Evolutionary conservation across 2,113 vertebrate genomes (phyloP).

Genomic region (Pterophyllum scalare): DNA sequence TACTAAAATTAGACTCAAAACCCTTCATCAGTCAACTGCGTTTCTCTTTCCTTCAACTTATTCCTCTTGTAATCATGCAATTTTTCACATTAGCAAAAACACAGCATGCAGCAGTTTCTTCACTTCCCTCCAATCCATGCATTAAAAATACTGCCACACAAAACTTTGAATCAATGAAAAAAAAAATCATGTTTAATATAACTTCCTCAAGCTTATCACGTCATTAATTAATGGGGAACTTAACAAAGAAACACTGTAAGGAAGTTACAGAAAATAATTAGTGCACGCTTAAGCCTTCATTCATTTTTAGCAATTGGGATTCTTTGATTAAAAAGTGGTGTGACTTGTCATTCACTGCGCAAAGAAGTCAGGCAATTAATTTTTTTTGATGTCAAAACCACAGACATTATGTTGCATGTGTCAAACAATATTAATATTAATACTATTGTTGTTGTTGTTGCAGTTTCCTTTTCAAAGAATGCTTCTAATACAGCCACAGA

Average conservation of each 20-base stretch:
- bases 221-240: conserved; percentile 34
- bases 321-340: not conserved
- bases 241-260: conserved; percentile 5
- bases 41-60: not conserved
- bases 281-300: not conserved
- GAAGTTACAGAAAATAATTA: conserved; percentile 40
- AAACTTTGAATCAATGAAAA: conserved; percentile 1
- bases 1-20: conserved; percentile 9
- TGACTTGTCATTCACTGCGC: not conserved
- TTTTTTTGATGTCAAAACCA: not conserved
- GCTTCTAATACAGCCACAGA: not conserved
- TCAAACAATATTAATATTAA: not conserved
- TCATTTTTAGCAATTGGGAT: conserved; percentile 9
- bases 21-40: conserved; percentile 11
- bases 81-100: not conserved
- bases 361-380: not conserved
- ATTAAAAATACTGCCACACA: not conserved
- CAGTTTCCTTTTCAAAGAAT: not conserved
- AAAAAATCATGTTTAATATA: not conserved
- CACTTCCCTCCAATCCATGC: not conserved
- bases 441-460: not conserved
- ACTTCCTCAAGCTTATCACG: conserved; percentile 12
- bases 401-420: not conserved
- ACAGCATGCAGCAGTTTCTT: not conserved
- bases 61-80: not conserved